phyloP scores from a whole-genome alignment of 1,140 invertebrate species.

The Lordiphosa clarofinis region DNA sequence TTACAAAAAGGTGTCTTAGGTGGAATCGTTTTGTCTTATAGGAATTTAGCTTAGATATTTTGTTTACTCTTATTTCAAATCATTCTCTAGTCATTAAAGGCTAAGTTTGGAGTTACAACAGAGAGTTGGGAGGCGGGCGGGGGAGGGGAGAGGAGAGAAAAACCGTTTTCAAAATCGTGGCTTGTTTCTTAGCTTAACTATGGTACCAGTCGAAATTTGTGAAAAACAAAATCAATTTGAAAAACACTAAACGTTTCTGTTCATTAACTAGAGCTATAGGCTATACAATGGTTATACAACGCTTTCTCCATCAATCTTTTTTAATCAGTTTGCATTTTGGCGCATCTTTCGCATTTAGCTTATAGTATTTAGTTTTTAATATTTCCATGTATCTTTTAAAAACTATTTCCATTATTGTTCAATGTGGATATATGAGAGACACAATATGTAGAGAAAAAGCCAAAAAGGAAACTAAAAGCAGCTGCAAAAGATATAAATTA shows the following conservation, averaged over 20 bases:
- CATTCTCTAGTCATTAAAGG: slow-evolving; percentile 72
- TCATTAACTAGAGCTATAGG: slow-evolving; percentile 39
- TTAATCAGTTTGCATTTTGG: slow-evolving; percentile 57
- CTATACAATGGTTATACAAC: slow-evolving; percentile 49
- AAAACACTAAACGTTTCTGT: slow-evolving; percentile 39
- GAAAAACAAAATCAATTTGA: slow-evolving; percentile 35
- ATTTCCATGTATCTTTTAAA: slow-evolving; percentile 26
- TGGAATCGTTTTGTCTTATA: slow-evolving; percentile 75
- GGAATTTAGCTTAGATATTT: slow-evolving; percentile 77
- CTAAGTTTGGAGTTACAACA: slow-evolving; percentile 38
- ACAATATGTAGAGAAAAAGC: slow-evolving; percentile 2
- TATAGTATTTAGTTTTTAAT: slow-evolving; percentile 38
- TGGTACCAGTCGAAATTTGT: slow-evolving; percentile 66
- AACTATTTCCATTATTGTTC: slow-evolving; percentile 38
- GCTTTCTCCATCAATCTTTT: slow-evolving; percentile 39
- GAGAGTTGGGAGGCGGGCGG: slow-evolving; percentile 17
- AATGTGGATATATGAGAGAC: slow-evolving; percentile 4
- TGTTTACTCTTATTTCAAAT: slow-evolving; percentile 71
- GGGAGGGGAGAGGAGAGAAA: slow-evolving; percentile 5
- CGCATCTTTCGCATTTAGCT: slow-evolving; percentile 63
- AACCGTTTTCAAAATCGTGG: slow-evolving; percentile 32
- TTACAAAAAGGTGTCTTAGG: slow-evolving; percentile 76
- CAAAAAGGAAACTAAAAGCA: not conserved
- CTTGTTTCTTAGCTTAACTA: slow-evolving; percentile 68
- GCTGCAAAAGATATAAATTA: slow-evolving; percentile 1